phyloP scores from a whole-genome alignment of 2,797 vertebrate genomes.

The Pachyuromys duprasi region DNA sequence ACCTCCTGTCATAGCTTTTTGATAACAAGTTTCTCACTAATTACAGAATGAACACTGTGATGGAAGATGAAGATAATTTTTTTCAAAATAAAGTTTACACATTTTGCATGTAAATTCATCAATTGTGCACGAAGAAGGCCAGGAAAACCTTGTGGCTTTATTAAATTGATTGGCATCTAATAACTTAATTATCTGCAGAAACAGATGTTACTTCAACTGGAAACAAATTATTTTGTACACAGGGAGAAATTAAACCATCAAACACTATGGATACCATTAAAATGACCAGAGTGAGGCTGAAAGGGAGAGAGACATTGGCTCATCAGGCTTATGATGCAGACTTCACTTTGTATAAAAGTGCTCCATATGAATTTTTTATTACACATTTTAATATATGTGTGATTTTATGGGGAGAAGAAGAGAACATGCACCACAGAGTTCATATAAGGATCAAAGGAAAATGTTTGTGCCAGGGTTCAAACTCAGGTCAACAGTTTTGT shows the following conservation, averaged over 20 bases:
- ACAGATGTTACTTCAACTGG: slow-evolving; percentile 85
- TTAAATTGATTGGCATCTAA: slow-evolving; percentile 85
- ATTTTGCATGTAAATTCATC: slow-evolving; percentile 85
- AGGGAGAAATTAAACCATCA: slow-evolving; percentile 78
- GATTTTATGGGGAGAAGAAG: not conserved
- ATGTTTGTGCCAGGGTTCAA: not conserved
- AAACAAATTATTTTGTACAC: slow-evolving; percentile 83
- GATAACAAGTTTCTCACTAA: slow-evolving; percentile 18
- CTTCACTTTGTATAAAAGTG: not conserved
- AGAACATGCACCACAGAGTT: not conserved
- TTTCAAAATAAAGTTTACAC: slow-evolving; percentile 73
- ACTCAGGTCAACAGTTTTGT: not conserved
- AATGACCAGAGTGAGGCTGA: slow-evolving; percentile 32
- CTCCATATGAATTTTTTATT: not conserved
- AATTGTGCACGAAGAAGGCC: slow-evolving; percentile 84
- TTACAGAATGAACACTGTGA: slow-evolving; percentile 36
- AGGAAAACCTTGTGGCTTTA: slow-evolving; percentile 81
- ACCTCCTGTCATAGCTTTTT: not conserved
- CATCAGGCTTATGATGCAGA: not conserved
- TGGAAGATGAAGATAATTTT: slow-evolving; percentile 43
- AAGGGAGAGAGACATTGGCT: not conserved
- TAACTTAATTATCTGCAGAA: slow-evolving; percentile 87
- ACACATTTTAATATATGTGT: not conserved
- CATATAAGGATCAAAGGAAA: not conserved
- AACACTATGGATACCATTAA: slow-evolving; percentile 49